Percentiles rank a stretch among this genome's conserved stretches.
phyloP scores from a whole-genome alignment of 2,888 invertebrate genomes.

The Caenorhabditis virilis region DNA sequence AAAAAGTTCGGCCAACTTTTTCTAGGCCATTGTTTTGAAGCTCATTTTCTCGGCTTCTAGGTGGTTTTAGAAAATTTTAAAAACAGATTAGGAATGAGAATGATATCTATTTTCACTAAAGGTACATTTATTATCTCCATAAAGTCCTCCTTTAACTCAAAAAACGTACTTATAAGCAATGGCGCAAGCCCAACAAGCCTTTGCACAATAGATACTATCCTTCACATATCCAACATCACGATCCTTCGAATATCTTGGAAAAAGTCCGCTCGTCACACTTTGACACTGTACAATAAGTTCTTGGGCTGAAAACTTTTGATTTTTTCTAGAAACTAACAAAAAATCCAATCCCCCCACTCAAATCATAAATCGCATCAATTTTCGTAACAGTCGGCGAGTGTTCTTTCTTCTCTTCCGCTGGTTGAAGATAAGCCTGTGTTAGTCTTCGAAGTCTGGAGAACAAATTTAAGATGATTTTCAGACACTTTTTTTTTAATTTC shows the following conservation, averaged over 20 bases:
- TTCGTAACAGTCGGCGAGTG: constrained; percentile 31
- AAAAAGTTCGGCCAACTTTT: too few relatives aligned
- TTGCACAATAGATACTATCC: constrained; percentile 95
- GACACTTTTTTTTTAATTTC: too few relatives aligned
- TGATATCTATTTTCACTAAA: too few relatives aligned
- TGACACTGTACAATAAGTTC: constrained; percentile 60
- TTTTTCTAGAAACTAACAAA: not conserved
- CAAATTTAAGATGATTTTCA: too few relatives aligned
- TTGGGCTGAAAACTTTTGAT: constrained; percentile 34
- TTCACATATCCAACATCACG: constrained; percentile 83
- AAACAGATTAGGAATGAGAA: too few relatives aligned
- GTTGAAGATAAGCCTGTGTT: constrained; percentile 59
- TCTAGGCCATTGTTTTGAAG: too few relatives aligned
- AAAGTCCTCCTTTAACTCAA: too few relatives aligned
- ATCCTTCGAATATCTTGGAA: constrained; percentile 76
- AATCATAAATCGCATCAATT: constrained; percentile 52
- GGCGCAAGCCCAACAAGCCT: constrained; percentile 92
- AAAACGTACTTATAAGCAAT: constrained; percentile 94
- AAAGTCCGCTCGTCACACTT: constrained; percentile 65
- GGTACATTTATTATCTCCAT: too few relatives aligned
- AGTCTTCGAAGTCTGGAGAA: constrained; percentile 42
- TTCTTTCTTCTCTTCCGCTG: constrained; percentile 41
- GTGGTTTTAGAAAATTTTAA: too few relatives aligned
- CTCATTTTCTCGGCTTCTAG: too few relatives aligned
- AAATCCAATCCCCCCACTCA: constrained; percentile 10